phyloP scores from a whole-genome alignment of 2,888 invertebrate genomes.

The Caenorhabditis panamensis region DNA sequence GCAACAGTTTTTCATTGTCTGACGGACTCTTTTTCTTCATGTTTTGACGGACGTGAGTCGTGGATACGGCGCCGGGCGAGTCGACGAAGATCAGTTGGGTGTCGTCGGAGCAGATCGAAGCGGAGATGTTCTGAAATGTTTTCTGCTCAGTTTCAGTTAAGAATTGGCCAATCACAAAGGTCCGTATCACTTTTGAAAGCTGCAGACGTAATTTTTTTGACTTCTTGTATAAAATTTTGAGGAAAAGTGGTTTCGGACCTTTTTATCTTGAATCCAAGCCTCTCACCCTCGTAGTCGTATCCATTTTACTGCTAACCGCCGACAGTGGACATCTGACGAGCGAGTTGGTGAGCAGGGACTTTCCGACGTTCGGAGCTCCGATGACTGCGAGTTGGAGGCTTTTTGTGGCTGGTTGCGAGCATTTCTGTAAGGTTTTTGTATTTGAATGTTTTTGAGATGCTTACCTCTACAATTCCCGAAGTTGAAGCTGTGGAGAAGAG shows the following conservation, averaged over 20 bases:
- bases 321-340: constrained; percentile 90
- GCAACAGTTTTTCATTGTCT: constrained; percentile 68
- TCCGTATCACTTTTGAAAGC: no score
- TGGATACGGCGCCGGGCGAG: constrained; percentile 90
- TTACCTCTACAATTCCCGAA: constrained; percentile 26
- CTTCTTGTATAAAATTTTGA: no score
- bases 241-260: no score
- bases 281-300: constrained; percentile 82
- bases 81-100: constrained; percentile 92
- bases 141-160: no score
- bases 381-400: constrained; percentile 87
- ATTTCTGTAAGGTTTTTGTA: constrained; percentile 34
- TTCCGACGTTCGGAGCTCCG: constrained; percentile 95
- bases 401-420: constrained; percentile 32
- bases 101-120: constrained; percentile 80
- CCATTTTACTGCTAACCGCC: constrained; percentile 92
- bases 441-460: not conserved
- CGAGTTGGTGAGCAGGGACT: constrained; percentile 94
- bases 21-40: constrained; percentile 57
- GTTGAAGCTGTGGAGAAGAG: constrained; percentile 41
- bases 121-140: constrained; percentile 71
- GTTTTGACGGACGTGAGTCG: constrained; percentile 74
- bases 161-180: no score
- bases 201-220: no score
- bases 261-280: no score